Evolutionary conservation across 2,113 vertebrate genomes (phyloP).

Genomic region (Macquaria australasica): DNA sequence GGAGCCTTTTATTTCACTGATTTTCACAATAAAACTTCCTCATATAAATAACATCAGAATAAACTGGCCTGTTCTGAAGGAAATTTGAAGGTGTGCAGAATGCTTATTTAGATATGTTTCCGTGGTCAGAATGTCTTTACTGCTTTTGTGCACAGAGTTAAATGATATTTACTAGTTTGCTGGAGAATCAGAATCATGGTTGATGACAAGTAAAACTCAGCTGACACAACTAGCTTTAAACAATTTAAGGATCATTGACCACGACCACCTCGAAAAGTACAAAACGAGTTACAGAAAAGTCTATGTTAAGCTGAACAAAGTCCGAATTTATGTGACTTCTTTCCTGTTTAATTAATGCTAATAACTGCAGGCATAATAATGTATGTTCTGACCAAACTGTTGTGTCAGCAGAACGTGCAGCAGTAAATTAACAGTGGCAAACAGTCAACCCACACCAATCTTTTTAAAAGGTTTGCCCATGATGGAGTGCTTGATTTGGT

Average conservation of each 20-base stretch:
- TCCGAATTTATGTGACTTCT: neutral
- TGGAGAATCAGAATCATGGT: neutral
- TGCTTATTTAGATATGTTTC: neutral
- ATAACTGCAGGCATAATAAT: neutral
- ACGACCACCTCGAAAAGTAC: neutral
- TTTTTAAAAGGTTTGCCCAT: constrained; percentile 3
- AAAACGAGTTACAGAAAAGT: neutral
- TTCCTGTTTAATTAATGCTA: neutral
- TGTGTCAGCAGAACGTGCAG: neutral
- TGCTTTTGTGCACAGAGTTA: neutral
- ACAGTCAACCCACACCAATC: constrained; percentile 6
- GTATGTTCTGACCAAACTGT: neutral
- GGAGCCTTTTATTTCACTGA: neutral
- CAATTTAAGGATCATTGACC: neutral
- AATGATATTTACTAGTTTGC: neutral
- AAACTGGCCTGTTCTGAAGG: neutral
- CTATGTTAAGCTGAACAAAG: neutral
- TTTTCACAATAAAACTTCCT: too few relatives aligned
- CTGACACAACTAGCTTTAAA: neutral
- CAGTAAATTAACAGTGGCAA: neutral
- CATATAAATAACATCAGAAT: neutral
- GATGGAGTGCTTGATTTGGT: neutral
- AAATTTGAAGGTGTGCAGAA: neutral
- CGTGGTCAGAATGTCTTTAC: neutral
- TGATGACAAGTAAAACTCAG: neutral